Conservation (phyloP, 2,797 vertebrate genomes). For the Pseudochirops corinnae region DNA sequence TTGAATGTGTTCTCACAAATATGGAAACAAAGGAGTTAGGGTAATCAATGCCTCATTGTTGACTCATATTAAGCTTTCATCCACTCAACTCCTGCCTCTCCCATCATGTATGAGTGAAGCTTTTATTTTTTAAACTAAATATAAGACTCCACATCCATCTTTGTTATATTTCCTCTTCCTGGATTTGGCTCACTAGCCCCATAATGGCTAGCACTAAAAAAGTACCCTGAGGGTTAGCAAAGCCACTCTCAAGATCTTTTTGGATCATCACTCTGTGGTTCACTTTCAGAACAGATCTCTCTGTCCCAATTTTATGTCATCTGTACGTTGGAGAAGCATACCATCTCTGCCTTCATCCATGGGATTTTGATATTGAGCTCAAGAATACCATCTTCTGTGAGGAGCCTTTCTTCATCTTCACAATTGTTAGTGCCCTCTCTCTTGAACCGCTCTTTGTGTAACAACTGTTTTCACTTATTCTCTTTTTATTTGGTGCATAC, state of each 20-base stretch:
- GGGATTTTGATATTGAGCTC: background rate
- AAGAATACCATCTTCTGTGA: background rate
- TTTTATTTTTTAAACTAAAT: background rate
- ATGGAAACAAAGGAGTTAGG: slow-evolving; percentile 6
- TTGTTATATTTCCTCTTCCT: background rate
- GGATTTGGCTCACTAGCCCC: background rate
- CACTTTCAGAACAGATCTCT: background rate
- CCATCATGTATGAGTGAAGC: background rate
- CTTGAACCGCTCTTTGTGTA: background rate
- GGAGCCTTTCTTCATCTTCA: background rate
- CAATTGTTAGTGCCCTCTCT: background rate
- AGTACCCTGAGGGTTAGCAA: background rate
- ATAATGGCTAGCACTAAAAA: background rate
- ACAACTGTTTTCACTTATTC: background rate
- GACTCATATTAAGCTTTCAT: background rate
- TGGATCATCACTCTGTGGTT: background rate
- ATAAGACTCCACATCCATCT: background rate
- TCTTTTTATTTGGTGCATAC: background rate
- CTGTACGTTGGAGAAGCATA: background rate
- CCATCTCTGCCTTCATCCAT: background rate
- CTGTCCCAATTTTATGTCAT: too few relatives aligned
- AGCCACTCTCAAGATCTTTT: background rate
- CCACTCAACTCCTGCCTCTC: background rate
- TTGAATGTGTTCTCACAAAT: background rate
- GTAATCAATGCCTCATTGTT: background rate